These are phyloP conservation scores for Hydrozoanthus gracilis DNA, from an alignment of 92 coral and sea anemone genomes.

Conservation along the genomic window DNA sequence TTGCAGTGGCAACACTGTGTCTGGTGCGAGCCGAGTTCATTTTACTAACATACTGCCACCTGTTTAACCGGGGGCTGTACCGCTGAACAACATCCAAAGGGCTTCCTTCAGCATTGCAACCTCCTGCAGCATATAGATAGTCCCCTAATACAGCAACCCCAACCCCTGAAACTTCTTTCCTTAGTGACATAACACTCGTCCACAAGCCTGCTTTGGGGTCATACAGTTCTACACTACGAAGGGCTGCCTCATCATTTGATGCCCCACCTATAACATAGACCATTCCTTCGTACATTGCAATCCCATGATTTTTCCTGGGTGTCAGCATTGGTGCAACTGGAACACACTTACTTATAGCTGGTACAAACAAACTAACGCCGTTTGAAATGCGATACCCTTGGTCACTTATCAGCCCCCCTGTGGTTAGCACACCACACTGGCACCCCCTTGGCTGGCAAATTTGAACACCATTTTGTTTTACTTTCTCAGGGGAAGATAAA, in stretches of 20 bases:
- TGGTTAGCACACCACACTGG: constrained; percentile 70
- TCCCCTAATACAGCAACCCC: constrained; percentile 75
- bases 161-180: constrained; percentile 75
- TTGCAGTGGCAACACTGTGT: constrained; percentile 68
- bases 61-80: constrained; percentile 72
- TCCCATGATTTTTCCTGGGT: constrained; percentile 82
- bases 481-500: constrained; percentile 60
- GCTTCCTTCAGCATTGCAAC: constrained; percentile 69
- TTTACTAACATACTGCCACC: constrained; percentile 74
- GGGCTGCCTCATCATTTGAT: constrained; percentile 68
- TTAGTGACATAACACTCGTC: constrained; percentile 75
- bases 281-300: constrained; percentile 65
- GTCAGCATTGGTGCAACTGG: constrained; percentile 72
- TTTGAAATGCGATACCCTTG: constrained; percentile 65
- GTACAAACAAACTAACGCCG: constrained; percentile 66
- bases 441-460: constrained; percentile 72
- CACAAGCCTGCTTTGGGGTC: constrained; percentile 86
- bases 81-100: constrained; percentile 76
- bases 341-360: constrained; percentile 60
- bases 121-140: constrained; percentile 81
- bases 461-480: constrained; percentile 13
- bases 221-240: constrained; percentile 78
- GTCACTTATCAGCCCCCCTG: constrained; percentile 78
- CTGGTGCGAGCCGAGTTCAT: constrained; percentile 79
- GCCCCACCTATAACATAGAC: constrained; percentile 83